Conservation (phyloP, 2,888 invertebrate genomes). For the Cyrtodaria siliqua region DNA sequence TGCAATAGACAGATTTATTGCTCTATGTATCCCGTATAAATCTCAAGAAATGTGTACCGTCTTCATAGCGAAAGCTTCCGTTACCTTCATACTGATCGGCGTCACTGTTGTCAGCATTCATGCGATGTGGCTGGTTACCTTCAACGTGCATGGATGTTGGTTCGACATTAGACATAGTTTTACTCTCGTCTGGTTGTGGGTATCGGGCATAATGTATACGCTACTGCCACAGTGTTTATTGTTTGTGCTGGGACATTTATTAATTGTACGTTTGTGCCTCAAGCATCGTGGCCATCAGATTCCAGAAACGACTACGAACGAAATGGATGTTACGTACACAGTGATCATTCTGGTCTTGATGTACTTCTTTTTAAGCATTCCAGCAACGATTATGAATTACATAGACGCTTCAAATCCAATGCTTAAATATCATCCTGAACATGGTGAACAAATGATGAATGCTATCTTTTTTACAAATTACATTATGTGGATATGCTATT, state of each 20-base stretch:
- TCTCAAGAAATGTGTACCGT: conserved; percentile 73
- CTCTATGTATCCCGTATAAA: conserved; percentile 69
- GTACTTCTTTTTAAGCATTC: conserved; percentile 58
- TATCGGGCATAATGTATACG: conserved; percentile 73
- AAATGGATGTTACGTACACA: conserved; percentile 58
- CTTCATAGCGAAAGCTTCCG: conserved; percentile 76
- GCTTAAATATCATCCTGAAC: not conserved
- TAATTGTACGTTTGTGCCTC: conserved; percentile 63
- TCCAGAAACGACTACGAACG: conserved; percentile 40
- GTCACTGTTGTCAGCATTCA: conserved; percentile 78
- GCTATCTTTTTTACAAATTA: conserved; percentile 20
- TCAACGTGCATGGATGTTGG: conserved; percentile 58
- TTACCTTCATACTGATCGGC: conserved; percentile 70
- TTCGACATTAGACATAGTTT: not conserved
- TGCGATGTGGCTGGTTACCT: conserved; percentile 79
- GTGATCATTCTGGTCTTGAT: conserved; percentile 57
- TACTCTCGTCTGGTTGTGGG: conserved; percentile 74
- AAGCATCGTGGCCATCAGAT: conserved; percentile 55
- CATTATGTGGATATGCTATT: conserved; percentile 34
- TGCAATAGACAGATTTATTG: conserved; percentile 75
- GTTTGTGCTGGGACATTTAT: conserved; percentile 65
- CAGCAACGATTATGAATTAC: conserved; percentile 41
- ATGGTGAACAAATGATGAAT: not conserved
- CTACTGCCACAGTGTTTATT: conserved; percentile 75
- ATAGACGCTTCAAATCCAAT: not conserved